Base-by-base conservation (phyloP, 1,140 invertebrate genomes). In the Eueides isabella region DNA sequence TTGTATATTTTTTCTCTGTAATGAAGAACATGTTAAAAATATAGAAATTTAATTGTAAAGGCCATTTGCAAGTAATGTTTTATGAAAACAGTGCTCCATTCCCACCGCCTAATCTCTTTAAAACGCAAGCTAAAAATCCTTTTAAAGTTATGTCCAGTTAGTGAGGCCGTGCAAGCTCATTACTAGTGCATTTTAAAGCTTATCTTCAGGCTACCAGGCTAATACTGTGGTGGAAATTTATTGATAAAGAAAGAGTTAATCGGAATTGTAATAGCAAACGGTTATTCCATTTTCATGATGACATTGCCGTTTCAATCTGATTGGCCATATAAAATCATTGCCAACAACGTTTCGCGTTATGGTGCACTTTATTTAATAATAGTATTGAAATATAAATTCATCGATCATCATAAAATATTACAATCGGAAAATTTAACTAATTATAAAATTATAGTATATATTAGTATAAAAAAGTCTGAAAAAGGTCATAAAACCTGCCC, bases 151-250 rank as follows among this genome's bases (percentile, higher is more conserved):
- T 78, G 78, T 68, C 69, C 76, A 72, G 78, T 80, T 78, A 80
- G 75, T 76, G 70, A 74, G 67, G 64, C 75, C 73, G 72, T 80
- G 71, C 75, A 74, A 77, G 75, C 75, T 81, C 77, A 81, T 81
- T 82, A 82, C 80, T 66, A 68, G 69, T 78, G 78, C 74, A 80
- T 80, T 80, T 80, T 80, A 80, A 78, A 77, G 78, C 76, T 78
- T 82, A 82, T 79, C 75, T 80, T 72, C 76, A 75, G 71, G 70
- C 80, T 71, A 76, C 74, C 67, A 67, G 76, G 72, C 75, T 79
- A 79, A 76, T 75, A 73, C 75, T 79, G 71, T 75, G 73, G 77
- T 61, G 77, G 74, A 71, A 75, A 70, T n/a, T n/a, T n/a, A n/a
- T n/a, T n/a, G n/a, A n/a, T n/a, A n/a, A n/a, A n/a, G n/a, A n/a